Percentiles rank a stretch among this genome's conserved stretches.
Evolutionary conservation across 2,113 vertebrate species (phyloP).

Genomic region (Megaceryle torquata): DNA sequence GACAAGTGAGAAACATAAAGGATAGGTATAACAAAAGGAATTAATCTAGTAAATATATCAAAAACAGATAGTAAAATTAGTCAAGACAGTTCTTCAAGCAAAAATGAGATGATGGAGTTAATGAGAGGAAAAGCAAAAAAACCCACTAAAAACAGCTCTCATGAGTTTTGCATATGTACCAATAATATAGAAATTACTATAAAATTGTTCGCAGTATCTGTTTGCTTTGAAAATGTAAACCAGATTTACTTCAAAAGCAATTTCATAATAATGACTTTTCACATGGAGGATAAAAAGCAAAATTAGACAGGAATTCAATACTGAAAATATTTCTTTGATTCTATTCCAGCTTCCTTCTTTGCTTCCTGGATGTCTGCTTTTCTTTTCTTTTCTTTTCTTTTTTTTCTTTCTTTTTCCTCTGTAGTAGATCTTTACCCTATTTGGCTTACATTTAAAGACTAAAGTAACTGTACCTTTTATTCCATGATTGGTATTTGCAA

Average conservation of each 20-base stretch:
- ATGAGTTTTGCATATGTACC: not conserved
- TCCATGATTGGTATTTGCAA: not conserved
- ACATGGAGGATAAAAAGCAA: not conserved
- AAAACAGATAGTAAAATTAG: not conserved
- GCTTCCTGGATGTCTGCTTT: not conserved
- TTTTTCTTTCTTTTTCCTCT: not conserved
- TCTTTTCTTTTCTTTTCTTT: not conserved
- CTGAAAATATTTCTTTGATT: not conserved
- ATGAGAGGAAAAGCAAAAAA: not conserved
- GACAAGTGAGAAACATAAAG: not conserved
- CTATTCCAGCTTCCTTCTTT: not conserved
- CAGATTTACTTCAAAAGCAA: constrained; percentile 10
- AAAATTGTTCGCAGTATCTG: not conserved
- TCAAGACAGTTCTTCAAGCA: not conserved
- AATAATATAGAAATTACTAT: not conserved
- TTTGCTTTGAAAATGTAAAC: constrained; percentile 2
- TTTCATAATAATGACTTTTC: not conserved
- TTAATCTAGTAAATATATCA: not conserved
- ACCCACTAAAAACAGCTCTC: not conserved
- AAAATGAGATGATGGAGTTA: not conserved
- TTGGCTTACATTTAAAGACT: not conserved
- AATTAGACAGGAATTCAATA: not conserved
- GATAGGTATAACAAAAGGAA: not conserved
- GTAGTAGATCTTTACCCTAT: not conserved
- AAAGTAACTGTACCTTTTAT: not conserved